Base-by-base conservation (phyloP, 1,140 invertebrate genomes). In the Caerostris extrusa region DNA sequence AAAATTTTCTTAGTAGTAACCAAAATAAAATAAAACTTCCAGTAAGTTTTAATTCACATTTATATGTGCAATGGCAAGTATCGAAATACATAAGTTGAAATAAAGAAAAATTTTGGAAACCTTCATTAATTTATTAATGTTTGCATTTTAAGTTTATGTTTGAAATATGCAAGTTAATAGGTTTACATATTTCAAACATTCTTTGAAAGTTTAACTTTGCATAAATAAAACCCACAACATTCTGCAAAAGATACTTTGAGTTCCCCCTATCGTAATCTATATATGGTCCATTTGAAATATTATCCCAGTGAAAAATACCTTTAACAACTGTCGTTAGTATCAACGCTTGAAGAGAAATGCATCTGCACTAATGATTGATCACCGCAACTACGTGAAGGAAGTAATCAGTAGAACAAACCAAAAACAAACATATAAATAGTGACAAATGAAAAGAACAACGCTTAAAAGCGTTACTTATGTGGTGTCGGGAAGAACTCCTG, bases 241-340 rank as follows among this genome's bases (percentile, higher is more conserved):
- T 77, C 69, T 50, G 19, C 50, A 19, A 77, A 34, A 19, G 3
- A 34, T 34, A 77, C 34, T 77, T 77, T 77, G 50, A 50, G 34
- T 10, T 77, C 7, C 50, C 69, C 1, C n/a, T n/a, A n/a, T n/a
- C n/a, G n/a, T n/a, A n/a, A n/a, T n/a, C n/a, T n/a, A n/a, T n/a
- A n/a, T n/a, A 50, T 19, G 69, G 34, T 50, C 8, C 34, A 77
- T 77, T 77, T 50, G 69, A 77, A 77, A 77, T 77, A 50, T 83
- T 14, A 57, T 19, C 82, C n/a, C 57, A n/a, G n/a, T 83, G 12
- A 56, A 83, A 83, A 34, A 83, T 83, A 56, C 14, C 3, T 19
- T 19, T 19, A 83, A 83, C 55, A 57, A n/a, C 82, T 19, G 82
- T 83, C 82, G 17, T 83, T 83, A 83, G 82, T 57, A 58, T 83